Evolutionary conservation across 2,888 invertebrate species (phyloP), one percentile per base, ranked within the genome.

Genomic region (Aproaerema taeniolella): DNA sequence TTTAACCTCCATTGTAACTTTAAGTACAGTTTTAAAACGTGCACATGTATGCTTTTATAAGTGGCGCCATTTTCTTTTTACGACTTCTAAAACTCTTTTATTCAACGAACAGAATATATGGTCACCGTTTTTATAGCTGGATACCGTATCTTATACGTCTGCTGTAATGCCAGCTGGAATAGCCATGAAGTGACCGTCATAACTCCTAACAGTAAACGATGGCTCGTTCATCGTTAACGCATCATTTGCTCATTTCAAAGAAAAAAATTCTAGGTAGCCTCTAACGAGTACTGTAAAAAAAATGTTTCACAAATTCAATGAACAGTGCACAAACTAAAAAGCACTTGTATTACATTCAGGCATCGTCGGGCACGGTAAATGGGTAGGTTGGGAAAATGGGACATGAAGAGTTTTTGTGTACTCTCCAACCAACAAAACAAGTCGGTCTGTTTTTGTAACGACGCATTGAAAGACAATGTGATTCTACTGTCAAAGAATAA

Each of bases 241-340:
- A 48, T 53, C 60, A 58, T 60, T 62, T 63, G 52, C 47, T 53
- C 53, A 50, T 46, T 57, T 61, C 52, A 56, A 60, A 57, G 57
- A 51, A 52, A 51, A n/a, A 46, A 42, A 49, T 47, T 53, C 42
- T 56, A 47, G 47, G 50, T 42, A 46, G 41, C 38, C 46, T 16
- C 32, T 31, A 42, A 40, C 29, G 35, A 40, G 40, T 13, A 11
- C 29, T 11, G 11, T 26, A 38, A 54, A 62, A 62, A 65, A 65
- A 61, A 53, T 47, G 41, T 47, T 40, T 46, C 49, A 45, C 54
- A 58, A 54, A 66, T 65, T 65, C 67, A 68, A 60, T 66, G 68
- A 66, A 63, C 65, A 67, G 61, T 66, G 56, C 58, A 58, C 50
- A 52, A 55, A 53, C 50, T 55, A 61, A 63, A 62, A 59, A 50